Conservation (phyloP, 92 coral and sea anemone species). For the Pocillopora meandrina region DNA sequence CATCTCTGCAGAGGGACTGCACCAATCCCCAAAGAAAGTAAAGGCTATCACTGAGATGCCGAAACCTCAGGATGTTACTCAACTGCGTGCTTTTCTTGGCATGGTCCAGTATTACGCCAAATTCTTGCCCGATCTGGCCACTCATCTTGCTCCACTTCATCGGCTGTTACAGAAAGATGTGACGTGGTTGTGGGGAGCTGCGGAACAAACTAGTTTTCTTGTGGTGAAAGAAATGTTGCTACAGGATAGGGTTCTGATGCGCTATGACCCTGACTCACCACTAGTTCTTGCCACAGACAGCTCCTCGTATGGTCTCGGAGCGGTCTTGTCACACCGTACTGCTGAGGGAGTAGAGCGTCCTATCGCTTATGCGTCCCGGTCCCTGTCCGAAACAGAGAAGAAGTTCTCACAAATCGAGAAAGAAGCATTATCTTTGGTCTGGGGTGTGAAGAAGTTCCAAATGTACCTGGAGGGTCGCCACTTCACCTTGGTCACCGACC, state of each 20-base stretch:
- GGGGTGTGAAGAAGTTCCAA: no score
- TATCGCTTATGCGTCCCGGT: slow-evolving; percentile 43
- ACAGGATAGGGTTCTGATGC: slow-evolving; percentile 39
- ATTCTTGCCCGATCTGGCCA: slow-evolving; percentile 52
- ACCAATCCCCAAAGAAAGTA: not conserved
- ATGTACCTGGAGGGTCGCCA: no score
- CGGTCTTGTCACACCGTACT: slow-evolving; percentile 28
- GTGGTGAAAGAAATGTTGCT: slow-evolving; percentile 33
- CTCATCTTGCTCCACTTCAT: slow-evolving; percentile 48
- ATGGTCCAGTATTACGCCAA: slow-evolving; percentile 49
- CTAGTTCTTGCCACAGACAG: slow-evolving; percentile 34
- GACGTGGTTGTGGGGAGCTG: slow-evolving; percentile 35
- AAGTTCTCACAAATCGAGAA: slow-evolving; percentile 60
- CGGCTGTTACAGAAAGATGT: slow-evolving; percentile 46
- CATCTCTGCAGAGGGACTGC: not conserved
- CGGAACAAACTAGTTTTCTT: slow-evolving; percentile 26
- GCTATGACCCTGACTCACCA: no score
- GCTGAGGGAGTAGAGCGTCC: slow-evolving; percentile 38
- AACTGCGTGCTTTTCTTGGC: not conserved
- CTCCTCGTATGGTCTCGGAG: slow-evolving; percentile 26
- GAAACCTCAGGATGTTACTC: not conserved
- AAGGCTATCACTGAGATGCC: not conserved
- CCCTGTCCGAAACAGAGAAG: slow-evolving; percentile 47
- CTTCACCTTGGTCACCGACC: no score
- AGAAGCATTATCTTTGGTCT: slow-evolving; percentile 46